phyloP scores from a whole-genome alignment of 1,140 invertebrate genomes.

The Rhagoletis pomonella region DNA sequence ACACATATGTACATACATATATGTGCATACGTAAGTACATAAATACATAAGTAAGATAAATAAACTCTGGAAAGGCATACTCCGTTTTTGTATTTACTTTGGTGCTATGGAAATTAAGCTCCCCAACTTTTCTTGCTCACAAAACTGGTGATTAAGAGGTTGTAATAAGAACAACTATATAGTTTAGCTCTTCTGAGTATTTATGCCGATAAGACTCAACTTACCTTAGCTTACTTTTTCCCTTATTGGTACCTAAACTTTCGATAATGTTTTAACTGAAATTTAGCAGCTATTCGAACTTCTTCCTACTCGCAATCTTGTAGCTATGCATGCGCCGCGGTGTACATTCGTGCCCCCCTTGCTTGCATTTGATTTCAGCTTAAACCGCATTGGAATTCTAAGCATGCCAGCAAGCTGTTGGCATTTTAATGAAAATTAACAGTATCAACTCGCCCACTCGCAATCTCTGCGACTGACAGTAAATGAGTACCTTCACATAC shows the following conservation, averaged over 20 bases:
- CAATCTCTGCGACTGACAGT: slow-evolving; percentile 22
- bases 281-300: not conserved
- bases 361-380: not conserved
- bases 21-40: not conserved
- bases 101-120: no score
- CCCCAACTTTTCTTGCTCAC: no score
- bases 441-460: slow-evolving; percentile 34
- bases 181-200: no score
- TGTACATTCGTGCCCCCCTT: not conserved
- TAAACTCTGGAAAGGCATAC: no score
- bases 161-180: no score
- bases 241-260: not conserved
- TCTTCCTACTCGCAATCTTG: not conserved
- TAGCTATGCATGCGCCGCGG: not conserved
- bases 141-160: no score
- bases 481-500: slow-evolving; percentile 6
- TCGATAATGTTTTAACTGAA: not conserved
- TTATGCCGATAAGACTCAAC: no score
- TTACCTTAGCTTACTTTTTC: no score
- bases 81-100: no score
- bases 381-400: slow-evolving; percentile 42
- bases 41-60: no score
- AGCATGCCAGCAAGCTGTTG: slow-evolving; percentile 32
- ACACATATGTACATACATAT: not conserved
- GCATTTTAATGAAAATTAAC: slow-evolving; percentile 51